Evolutionary conservation across 2,888 invertebrate genomes (phyloP).

Genomic region (Fragum whitleyi): DNA sequence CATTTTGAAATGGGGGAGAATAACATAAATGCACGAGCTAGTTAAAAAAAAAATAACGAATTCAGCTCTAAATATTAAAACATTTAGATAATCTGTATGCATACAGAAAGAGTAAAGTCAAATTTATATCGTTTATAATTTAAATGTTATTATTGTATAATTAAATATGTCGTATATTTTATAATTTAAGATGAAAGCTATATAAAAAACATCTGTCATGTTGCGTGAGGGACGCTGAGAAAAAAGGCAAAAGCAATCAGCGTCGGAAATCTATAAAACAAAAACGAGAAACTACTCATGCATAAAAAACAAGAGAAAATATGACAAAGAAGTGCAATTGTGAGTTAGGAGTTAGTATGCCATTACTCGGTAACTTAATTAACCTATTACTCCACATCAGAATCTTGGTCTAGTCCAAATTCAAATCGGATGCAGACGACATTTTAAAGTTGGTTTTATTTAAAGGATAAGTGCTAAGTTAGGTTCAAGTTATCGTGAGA

Average conservation of each 20-base stretch:
- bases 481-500: background rate
- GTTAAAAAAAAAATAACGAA: no score
- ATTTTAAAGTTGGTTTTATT: background rate
- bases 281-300: conserved; percentile 11
- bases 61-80: no score
- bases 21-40: no score
- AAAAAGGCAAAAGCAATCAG: conserved; percentile 15
- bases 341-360: background rate
- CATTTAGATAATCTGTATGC: no score
- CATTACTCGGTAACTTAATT: background rate
- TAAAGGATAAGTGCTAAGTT: no score
- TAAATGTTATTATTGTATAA: no score
- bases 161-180: conserved; percentile 16
- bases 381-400: background rate
- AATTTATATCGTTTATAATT: no score
- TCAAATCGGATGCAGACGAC: background rate
- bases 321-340: background rate
- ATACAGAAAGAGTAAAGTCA: no score
- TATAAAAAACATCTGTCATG: conserved; percentile 9
- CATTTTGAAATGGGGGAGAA: no score
- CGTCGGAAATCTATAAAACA: conserved; percentile 28
- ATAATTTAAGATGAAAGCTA: background rate
- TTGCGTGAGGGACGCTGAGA: conserved; percentile 11
- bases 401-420: background rate
- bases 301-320: conserved; percentile 16